A percentile compares a stretch with the other conserved stretches of the same genome.
Evolutionary conservation across 2,113 vertebrate genomes (phyloP).

Genomic region (Dromaius novaehollandiae): DNA sequence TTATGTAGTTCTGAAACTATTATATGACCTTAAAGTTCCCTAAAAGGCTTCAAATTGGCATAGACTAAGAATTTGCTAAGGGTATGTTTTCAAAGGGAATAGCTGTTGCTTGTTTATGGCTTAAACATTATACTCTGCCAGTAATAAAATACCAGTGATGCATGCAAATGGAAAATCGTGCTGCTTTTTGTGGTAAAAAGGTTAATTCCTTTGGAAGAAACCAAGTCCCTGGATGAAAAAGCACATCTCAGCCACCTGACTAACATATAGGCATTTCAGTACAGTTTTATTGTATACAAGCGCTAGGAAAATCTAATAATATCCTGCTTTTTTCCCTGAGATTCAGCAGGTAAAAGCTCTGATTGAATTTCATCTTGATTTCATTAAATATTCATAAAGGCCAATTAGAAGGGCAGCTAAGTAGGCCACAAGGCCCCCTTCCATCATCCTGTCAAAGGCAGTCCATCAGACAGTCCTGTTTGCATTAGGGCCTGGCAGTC

Average conservation of each 20-base stretch:
- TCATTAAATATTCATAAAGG: conserved; percentile 97
- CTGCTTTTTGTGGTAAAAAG: conserved; percentile 75
- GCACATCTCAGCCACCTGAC: conserved; percentile 68
- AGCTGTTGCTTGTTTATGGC: conserved; percentile 64
- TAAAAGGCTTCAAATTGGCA: conserved; percentile 63
- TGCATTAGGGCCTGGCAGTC: conserved; percentile 78
- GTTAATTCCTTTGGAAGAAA: conserved; percentile 84
- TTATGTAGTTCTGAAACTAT: conserved; percentile 58
- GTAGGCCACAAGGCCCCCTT: conserved; percentile 81
- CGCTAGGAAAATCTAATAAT: conserved; percentile 82
- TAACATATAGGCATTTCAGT: conserved; percentile 70
- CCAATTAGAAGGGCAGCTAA: conserved; percentile 95
- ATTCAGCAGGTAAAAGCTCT: conserved; percentile 89
- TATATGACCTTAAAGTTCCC: conserved; percentile 52
- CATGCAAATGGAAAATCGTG: conserved; percentile 59
- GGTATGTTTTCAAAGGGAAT: conserved; percentile 62
- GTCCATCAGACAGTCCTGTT: conserved; percentile 78
- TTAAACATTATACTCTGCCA: conserved; percentile 53
- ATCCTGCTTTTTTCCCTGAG: conserved; percentile 72
- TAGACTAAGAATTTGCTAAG: conserved; percentile 55
- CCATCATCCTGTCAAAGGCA: conserved; percentile 85
- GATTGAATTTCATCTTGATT: conserved; percentile 93
- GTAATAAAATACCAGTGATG: conserved; percentile 67
- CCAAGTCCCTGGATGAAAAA: conserved; percentile 63
- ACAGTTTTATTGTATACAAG: conserved; percentile 68